phyloP scores from a whole-genome alignment of 1,140 invertebrate genomes.

The Elysia chlorotica region DNA sequence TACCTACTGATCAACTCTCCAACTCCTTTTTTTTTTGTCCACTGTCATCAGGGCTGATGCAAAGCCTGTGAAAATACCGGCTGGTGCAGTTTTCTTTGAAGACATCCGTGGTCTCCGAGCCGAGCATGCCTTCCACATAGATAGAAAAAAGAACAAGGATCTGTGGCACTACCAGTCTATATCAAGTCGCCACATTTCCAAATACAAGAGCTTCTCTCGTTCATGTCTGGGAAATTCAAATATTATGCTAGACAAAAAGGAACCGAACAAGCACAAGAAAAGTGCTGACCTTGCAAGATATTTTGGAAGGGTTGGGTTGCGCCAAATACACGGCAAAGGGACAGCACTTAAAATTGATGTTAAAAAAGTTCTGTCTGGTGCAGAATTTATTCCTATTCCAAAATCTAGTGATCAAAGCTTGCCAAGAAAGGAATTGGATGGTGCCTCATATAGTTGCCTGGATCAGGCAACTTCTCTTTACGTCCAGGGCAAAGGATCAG shows the following conservation, averaged over 20 bases:
- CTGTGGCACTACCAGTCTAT: conserved; percentile 56
- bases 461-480: conserved; percentile 41
- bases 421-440: conserved; percentile 22
- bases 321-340: too few relatives aligned
- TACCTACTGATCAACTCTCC: too few relatives aligned
- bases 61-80: too few relatives aligned
- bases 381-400: too few relatives aligned
- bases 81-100: conserved; percentile 45
- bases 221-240: conserved; percentile 32
- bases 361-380: too few relatives aligned
- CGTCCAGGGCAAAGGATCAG: conserved; percentile 37
- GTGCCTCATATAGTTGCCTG: conserved; percentile 28
- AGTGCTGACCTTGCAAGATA: too few relatives aligned
- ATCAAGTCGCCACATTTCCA: conserved; percentile 55
- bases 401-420: too few relatives aligned
- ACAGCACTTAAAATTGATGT: too few relatives aligned
- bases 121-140: conserved; percentile 57
- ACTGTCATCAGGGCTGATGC: too few relatives aligned
- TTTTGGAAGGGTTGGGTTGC: conserved; percentile 39
- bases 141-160: conserved; percentile 49
- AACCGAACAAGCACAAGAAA: too few relatives aligned
- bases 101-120: conserved; percentile 45
- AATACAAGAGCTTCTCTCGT: conserved; percentile 32
- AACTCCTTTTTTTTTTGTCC: too few relatives aligned
- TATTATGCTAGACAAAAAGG: conserved; percentile 23